Base-by-base conservation (phyloP, 2,888 invertebrate species). In the Cephus rjabovi region DNA sequence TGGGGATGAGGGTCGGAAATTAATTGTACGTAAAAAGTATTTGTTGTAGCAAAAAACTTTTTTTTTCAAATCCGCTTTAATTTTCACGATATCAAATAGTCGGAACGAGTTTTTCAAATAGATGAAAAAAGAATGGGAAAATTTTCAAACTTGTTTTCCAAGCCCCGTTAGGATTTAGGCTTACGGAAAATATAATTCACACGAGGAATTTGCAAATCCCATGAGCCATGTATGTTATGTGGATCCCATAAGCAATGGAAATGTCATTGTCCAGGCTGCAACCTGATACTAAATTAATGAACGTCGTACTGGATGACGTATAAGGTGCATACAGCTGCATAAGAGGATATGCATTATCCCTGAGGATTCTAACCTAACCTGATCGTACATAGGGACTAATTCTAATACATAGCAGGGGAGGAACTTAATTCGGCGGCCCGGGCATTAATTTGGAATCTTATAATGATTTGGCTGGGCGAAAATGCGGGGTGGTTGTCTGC, bases 401-500 rank as follows among this genome's bases (percentile, higher is more conserved):
- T 56, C 56, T 56, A 56, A 56, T 56, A 56, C 23, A 23, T 56
- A 56, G 23, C 6, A 23, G 23, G 56, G 56, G 9, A 56, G 56
- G 23, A 0, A 73, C 31, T 40, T 83, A 82, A 84, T 84, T 84
- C 85, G 83, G 85, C 83, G 85, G 78, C 83, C 56, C 56, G 56
- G 81, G 83, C 84, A 86, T 89, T 87, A 87, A 89, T 89, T 89
- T 84, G 83, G 83, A 86, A 87, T 84, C 86, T 86, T 85, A 87
- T 86, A 87, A 87, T 87, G 86, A 88, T 87, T 87, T 86, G 82
- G 83, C 81, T 80, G 81, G 82, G 79, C 80, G 82, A 80, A 86
- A 87, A 85, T 82, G 69, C 76, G 80, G 9, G 56, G 9, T 70
- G 78, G 75, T 75, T 71, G 35, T 40, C 34, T 34, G 37, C 70